Base-by-base conservation (phyloP, 2,797 vertebrate species). In the Spea hammondii region DNA sequence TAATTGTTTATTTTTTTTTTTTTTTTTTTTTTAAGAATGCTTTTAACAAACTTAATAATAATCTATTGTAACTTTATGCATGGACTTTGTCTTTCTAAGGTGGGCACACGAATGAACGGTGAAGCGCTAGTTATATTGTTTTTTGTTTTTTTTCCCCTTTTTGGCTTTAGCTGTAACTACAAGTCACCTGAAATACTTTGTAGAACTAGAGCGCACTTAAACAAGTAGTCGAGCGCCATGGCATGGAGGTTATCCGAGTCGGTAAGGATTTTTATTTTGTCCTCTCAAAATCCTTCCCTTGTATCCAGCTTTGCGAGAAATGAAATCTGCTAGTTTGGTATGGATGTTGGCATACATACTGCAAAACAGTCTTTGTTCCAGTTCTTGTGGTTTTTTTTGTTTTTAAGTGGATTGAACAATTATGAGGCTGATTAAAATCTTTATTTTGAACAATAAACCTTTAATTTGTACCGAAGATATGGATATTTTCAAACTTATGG, bases 381-480 rank as follows among this genome's bases (percentile, higher is more conserved):
- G 55, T 74, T 57, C 64, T 77, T 47, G n/a, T n/a, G 44, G 64
- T 65, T 73, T 60, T 79, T 90, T 90, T 90, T n/a, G n/a, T n/a
- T 89, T 89, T 89, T 57, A 88, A 67, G 10, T 55, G 65, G 12
- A 77, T 62, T 62, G 47, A 86, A 84, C 71, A 84, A 83, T 87
- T 85, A 84, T 85, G 87, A 86, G 84, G 79, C 87, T 87, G 84
- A 86, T 87, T 88, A 85, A 87, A 88, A 89, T 89, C 88, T 87
- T 80, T 85, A 80, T 86, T 79, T 88, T 85, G 78, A 79, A 85
- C 85, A 86, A 82, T 88, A 83, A 78, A 47, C 85, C 85, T 83
- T 82, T 76, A 86, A 88, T 86, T 84, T 90, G 83, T 84, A 85
- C 82, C 77, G 12, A 86, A 86, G 79, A 83, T 57, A 48, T 77